Percentiles rank a stretch among this genome's conserved stretches.
Conservation (phyloP, 30 jellyfish, hydroid and myxozoan genomes). For the Cassiopea xamachana region DNA sequence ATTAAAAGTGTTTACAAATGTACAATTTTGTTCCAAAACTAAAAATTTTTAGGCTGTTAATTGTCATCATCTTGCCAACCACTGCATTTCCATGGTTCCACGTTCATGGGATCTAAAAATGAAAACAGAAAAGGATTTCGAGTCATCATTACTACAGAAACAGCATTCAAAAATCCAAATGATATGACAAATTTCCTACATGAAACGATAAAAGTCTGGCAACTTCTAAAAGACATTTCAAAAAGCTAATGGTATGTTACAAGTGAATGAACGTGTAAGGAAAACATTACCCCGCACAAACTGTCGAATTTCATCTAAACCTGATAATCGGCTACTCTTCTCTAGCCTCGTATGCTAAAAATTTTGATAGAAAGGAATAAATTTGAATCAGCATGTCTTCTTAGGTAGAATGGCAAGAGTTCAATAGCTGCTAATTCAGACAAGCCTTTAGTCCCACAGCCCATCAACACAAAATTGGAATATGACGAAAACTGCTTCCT, state of each 20-base stretch:
- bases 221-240: not conserved
- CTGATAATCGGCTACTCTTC: not conserved
- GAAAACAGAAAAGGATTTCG: not conserved
- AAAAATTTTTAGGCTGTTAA: not conserved
- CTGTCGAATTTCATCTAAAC: not conserved
- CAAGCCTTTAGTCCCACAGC: too few relatives aligned
- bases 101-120: slow-evolving; percentile 2
- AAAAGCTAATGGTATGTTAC: too few relatives aligned
- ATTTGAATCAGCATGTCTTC: not conserved
- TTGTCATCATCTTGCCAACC: slow-evolving; percentile 6
- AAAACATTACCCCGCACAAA: not conserved
- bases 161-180: not conserved
- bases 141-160: not conserved
- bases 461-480: too few relatives aligned
- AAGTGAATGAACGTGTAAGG: not conserved
- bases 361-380: not conserved
- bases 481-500: too few relatives aligned
- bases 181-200: not conserved
- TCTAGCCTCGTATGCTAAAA: not conserved
- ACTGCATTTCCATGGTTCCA: slow-evolving; percentile 25
- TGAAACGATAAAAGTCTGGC: not conserved
- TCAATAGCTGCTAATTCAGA: too few relatives aligned
- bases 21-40: not conserved
- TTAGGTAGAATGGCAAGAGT: not conserved
- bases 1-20: not conserved